Evolutionary conservation across 2,113 vertebrate genomes (phyloP).

Genomic region (Strix uralensis): DNA sequence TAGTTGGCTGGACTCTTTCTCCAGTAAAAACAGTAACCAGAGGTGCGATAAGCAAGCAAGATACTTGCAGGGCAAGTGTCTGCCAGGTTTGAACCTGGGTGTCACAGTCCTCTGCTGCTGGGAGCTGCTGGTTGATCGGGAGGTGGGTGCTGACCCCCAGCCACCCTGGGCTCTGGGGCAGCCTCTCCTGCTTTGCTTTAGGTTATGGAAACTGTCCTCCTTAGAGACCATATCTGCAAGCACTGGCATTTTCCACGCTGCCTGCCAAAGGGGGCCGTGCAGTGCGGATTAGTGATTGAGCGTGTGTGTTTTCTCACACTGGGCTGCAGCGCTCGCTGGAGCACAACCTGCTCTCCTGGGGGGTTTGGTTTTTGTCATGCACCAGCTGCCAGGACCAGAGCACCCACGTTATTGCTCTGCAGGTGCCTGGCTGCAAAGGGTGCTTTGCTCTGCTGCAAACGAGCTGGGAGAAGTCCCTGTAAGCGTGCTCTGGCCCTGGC

Average conservation of each 20-base stretch:
- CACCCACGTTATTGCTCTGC: neutral
- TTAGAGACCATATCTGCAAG: constrained; percentile 29
- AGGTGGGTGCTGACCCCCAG: neutral
- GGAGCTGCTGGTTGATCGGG: accelerated
- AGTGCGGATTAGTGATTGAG: neutral
- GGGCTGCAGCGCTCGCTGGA: neutral
- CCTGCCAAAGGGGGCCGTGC: constrained; percentile 40
- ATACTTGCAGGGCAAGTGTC: neutral
- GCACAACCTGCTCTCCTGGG: neutral
- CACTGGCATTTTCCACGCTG: constrained; percentile 36
- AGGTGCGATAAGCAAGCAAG: neutral
- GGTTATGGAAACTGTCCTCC: constrained; percentile 52
- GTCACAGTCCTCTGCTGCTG: neutral
- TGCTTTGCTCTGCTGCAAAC: neutral
- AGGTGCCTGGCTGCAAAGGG: neutral
- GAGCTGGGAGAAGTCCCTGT: neutral
- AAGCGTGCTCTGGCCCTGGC: accelerated
- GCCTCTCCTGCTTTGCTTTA: neutral
- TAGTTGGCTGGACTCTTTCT: neutral
- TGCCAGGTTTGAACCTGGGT: neutral
- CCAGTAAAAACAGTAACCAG: neutral
- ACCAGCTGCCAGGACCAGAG: accelerated
- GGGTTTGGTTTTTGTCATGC: neutral
- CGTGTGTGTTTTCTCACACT: neutral
- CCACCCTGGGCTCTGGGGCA: neutral